phyloP scores from a whole-genome alignment of 2,888 invertebrate genomes.

The Brachyptera risi region DNA sequence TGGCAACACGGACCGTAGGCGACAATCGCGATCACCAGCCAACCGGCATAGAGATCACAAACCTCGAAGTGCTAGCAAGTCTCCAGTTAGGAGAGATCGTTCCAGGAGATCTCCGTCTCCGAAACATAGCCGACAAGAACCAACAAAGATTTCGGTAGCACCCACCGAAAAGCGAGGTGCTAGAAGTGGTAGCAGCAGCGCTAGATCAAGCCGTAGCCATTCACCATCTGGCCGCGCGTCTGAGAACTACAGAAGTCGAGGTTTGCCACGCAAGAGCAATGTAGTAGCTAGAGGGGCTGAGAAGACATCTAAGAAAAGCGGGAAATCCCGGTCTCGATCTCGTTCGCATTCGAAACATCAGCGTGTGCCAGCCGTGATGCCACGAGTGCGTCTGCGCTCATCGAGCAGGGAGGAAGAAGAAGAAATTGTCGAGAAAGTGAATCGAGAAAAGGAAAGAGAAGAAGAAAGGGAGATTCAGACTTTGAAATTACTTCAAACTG shows the following conservation, averaged over 20 bases:
- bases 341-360: slow-evolving; percentile 44
- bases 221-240: slow-evolving; percentile 66
- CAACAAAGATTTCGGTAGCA: background rate
- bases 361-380: slow-evolving; percentile 50
- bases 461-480: slow-evolving; percentile 64
- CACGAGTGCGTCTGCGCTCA: slow-evolving; percentile 43
- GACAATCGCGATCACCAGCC: background rate
- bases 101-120: background rate
- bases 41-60: background rate
- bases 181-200: slow-evolving; percentile 15
- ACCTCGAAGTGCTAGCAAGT: background rate
- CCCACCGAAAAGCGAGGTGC: slow-evolving; percentile 8
- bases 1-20: background rate
- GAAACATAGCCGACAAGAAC: background rate
- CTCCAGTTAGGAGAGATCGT: background rate
- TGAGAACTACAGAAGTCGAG: slow-evolving; percentile 64
- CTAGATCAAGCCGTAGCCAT: slow-evolving; percentile 55
- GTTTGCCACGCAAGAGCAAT: slow-evolving; percentile 48
- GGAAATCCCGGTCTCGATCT: slow-evolving; percentile 39
- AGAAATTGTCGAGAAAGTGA: slow-evolving; percentile 51
- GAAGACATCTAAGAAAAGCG: slow-evolving; percentile 29
- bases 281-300: slow-evolving; percentile 38
- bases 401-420: slow-evolving; percentile 46
- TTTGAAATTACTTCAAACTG: slow-evolving; percentile 60
- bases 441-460: slow-evolving; percentile 55